Percentiles rank a stretch among this genome's conserved stretches.
Evolutionary conservation across 2,113 vertebrate species (phyloP).

Genomic region (Probosciger aterrimus): DNA sequence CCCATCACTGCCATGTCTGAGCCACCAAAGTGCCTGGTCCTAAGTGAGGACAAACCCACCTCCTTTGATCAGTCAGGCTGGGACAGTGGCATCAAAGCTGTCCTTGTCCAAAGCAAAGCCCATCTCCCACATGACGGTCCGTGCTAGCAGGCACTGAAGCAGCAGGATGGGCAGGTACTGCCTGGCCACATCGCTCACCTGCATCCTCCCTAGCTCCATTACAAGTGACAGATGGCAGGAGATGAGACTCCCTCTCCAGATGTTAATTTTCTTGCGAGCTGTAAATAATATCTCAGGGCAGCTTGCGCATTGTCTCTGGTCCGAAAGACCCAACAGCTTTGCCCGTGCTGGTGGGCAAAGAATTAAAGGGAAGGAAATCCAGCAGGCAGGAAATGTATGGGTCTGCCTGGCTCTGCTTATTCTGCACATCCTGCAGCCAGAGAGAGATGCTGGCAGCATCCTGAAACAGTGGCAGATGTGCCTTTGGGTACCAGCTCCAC

Average conservation of each 20-base stretch:
- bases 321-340: not conserved
- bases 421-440: not conserved
- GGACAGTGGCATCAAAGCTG: not conserved
- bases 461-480: not conserved
- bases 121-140: fast-evolving
- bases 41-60: not conserved
- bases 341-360: not conserved
- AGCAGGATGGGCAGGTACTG: not conserved
- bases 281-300: not conserved
- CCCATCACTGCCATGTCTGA: not conserved
- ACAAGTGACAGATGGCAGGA: constrained; percentile 39
- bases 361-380: not conserved
- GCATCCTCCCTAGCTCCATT: not conserved
- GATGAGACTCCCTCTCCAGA: constrained; percentile 34
- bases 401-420: not conserved
- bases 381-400: not conserved
- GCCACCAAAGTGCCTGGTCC: not conserved
- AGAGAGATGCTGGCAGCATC: not conserved
- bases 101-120: not conserved
- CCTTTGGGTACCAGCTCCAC: not conserved
- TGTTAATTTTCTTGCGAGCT: constrained; percentile 24
- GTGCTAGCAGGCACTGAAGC: not conserved
- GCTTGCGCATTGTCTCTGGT: fast-evolving
- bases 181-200: not conserved
- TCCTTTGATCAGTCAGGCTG: not conserved